These are phyloP conservation scores for Zapornia atra DNA, from an alignment of 2,113 vertebrate species.

Conservation along the genomic window DNA sequence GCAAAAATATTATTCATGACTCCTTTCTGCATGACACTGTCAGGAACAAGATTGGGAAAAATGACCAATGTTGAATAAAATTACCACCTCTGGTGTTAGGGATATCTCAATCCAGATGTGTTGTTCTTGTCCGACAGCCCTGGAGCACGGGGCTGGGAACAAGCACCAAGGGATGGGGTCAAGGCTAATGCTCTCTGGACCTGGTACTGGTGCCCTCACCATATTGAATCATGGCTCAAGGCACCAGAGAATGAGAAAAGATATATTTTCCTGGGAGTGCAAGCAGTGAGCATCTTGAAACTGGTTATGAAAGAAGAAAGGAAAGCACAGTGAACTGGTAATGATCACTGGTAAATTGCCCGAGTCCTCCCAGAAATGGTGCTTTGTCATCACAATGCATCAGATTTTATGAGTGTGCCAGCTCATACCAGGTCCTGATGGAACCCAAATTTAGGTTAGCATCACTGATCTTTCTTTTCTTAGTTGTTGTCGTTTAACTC, in stretches of 20 bases:
- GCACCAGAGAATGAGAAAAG: not conserved
- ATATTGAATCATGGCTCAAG: rapidly evolving
- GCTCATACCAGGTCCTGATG: not conserved
- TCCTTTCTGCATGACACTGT: not conserved
- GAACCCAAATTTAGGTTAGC: not conserved
- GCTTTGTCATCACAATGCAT: not conserved
- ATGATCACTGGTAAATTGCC: not conserved
- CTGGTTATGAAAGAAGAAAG: not conserved
- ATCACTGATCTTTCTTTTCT: not conserved
- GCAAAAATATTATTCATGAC: rapidly evolving
- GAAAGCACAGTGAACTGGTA: not conserved
- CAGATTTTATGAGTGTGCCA: not conserved
- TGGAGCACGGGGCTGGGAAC: not conserved
- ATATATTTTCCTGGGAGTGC: not conserved
- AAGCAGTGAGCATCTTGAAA: not conserved
- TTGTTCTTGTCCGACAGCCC: not conserved
- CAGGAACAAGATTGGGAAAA: not conserved
- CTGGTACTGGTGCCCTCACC: rapidly evolving
- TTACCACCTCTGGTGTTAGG: not conserved
- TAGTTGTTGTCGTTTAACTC: no score
- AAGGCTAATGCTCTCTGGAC: not conserved
- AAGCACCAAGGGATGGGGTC: not conserved
- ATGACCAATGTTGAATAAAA: not conserved
- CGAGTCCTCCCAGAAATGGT: not conserved
- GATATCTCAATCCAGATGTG: not conserved